A percentile compares a stretch with the other conserved stretches of the same genome.
phyloP scores from a whole-genome alignment of 2,888 invertebrate species.

The Tenodera sinensis region DNA sequence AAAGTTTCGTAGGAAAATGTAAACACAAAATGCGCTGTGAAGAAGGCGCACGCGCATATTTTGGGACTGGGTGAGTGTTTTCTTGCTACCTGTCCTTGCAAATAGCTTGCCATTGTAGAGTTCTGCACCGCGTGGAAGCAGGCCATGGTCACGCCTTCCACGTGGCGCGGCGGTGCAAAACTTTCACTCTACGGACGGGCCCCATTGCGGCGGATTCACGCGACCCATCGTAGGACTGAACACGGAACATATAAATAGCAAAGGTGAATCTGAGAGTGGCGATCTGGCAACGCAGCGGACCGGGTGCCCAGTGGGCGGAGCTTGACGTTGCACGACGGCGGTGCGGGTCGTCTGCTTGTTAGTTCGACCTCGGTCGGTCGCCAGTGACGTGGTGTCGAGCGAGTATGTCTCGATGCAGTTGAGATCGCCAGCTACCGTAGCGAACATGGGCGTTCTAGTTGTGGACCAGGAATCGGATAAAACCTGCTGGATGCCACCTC shows the following conservation, averaged over 20 bases:
- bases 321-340: constrained; percentile 27
- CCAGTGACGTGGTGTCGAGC: constrained; percentile 25
- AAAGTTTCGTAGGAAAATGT: too few relatives aligned
- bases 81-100: background rate
- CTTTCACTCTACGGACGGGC: constrained; percentile 21
- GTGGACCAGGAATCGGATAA: constrained; percentile 28
- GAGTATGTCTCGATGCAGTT: constrained; percentile 35
- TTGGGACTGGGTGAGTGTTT: background rate
- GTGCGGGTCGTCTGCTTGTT: constrained; percentile 11
- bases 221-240: constrained; percentile 36
- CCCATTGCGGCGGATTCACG: constrained; percentile 7
- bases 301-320: constrained; percentile 15
- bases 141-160: constrained; percentile 40
- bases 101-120: background rate
- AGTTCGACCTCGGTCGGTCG: constrained; percentile 34
- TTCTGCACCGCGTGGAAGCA: background rate
- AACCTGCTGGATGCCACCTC: constrained; percentile 40
- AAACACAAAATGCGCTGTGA: background rate
- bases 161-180: constrained; percentile 42
- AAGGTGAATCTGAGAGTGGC: constrained; percentile 40
- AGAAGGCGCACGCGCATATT: background rate
- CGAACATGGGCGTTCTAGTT: constrained; percentile 37
- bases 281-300: constrained; percentile 41
- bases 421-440: constrained; percentile 40
- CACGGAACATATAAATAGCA: constrained; percentile 30